Percentiles rank a stretch among this genome's conserved stretches.
Conservation (phyloP, 2,113 vertebrate genomes). For the Narcine bancroftii region DNA sequence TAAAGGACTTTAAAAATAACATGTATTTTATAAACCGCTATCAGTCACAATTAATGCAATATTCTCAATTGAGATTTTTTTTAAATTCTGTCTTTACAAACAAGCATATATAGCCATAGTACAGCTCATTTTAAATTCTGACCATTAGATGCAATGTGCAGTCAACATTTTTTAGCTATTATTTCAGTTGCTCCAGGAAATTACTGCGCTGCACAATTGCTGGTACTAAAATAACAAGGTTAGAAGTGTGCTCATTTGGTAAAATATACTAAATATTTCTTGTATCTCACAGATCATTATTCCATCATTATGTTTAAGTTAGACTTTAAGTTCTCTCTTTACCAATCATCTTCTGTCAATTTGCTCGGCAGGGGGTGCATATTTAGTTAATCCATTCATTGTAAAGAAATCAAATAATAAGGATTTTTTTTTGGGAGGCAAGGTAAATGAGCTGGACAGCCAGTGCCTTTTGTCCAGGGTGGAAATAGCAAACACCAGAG, state of each 20-base stretch:
- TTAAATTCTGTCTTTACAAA: background rate
- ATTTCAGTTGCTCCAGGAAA: background rate
- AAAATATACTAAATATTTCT: background rate
- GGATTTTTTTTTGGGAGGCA: background rate
- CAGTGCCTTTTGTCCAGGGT: too few species aligned
- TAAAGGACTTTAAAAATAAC: background rate
- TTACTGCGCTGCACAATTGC: background rate
- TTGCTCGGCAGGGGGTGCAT: background rate
- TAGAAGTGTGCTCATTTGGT: background rate
- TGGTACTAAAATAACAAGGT: background rate
- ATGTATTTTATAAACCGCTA: background rate
- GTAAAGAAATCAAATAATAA: background rate
- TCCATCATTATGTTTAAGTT: background rate
- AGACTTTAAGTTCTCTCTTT: background rate
- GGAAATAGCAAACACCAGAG: too few species aligned
- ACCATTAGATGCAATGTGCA: background rate
- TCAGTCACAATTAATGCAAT: background rate
- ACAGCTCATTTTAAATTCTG: background rate
- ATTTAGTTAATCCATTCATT: background rate
- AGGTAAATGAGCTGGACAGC: too few species aligned
- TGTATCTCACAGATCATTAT: background rate
- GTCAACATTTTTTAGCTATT: constrained; percentile 7
- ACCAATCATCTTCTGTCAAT: constrained; percentile 11
- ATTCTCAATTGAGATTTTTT: background rate
- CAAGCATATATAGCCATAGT: background rate